Conservation (phyloP, 2,113 vertebrate species). For the Heptranchias perlo region DNA sequence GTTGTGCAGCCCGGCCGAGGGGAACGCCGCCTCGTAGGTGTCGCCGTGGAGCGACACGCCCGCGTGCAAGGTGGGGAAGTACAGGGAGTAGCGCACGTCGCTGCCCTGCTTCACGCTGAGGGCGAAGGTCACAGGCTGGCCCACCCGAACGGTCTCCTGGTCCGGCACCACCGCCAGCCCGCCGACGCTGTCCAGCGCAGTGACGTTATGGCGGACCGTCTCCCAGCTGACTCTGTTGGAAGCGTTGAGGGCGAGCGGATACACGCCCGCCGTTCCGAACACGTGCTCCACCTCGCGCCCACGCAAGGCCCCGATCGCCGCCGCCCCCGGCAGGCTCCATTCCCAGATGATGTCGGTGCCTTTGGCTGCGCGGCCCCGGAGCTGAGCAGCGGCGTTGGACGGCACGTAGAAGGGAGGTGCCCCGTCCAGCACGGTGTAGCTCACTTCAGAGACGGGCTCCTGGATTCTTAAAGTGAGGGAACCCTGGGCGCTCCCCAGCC, state of each 20-base stretch:
- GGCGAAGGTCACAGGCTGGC: constrained; percentile 48
- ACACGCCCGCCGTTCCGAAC: constrained; percentile 50
- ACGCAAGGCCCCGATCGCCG: constrained; percentile 27
- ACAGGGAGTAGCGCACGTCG: constrained; percentile 51
- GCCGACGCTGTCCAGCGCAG: constrained; percentile 52
- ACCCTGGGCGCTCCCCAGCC: constrained; percentile 48
- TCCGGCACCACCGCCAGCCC: constrained; percentile 51
- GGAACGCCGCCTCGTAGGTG: constrained; percentile 46
- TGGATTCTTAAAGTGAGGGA: constrained; percentile 53
- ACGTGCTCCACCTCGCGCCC: constrained; percentile 45
- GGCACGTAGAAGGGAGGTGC: constrained; percentile 48
- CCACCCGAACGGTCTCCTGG: constrained; percentile 46
- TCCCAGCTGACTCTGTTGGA: constrained; percentile 63
- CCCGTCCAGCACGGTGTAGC: constrained; percentile 49
- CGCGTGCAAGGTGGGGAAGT: constrained; percentile 46
- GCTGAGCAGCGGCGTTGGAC: constrained; percentile 41
- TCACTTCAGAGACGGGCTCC: constrained; percentile 53
- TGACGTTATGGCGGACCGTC: constrained; percentile 48
- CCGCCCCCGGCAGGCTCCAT: constrained; percentile 48
- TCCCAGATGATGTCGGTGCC: constrained; percentile 57
- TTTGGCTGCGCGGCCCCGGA: constrained; percentile 46
- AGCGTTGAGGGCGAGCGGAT: constrained; percentile 54
- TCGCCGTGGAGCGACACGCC: constrained; percentile 38
- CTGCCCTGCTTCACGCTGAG: constrained; percentile 53
- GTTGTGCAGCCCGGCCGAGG: constrained; percentile 49